Percentiles rank a stretch among this genome's conserved stretches.
phyloP scores from a whole-genome alignment of 2,888 invertebrate genomes.

The Cheilosia vernalis region DNA sequence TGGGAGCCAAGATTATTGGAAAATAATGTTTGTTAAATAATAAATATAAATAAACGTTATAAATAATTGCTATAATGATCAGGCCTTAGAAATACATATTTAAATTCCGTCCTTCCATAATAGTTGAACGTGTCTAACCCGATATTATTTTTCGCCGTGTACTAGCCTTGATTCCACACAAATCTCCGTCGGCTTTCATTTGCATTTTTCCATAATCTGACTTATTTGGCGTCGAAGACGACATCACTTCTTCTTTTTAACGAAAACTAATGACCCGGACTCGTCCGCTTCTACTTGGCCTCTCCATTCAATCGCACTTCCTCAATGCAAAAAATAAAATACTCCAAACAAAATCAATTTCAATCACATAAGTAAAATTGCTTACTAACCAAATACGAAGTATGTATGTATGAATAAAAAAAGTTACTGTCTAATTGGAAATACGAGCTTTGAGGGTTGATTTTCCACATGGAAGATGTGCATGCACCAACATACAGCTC shows the following conservation, averaged over 20 bases:
- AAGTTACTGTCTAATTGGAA: constrained; percentile 31
- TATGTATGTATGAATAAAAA: neutral
- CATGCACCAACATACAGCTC: constrained; percentile 46
- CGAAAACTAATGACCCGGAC: neutral
- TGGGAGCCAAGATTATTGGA: too few species aligned
- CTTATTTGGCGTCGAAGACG: neutral
- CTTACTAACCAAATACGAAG: constrained; percentile 38
- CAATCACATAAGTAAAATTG: constrained; percentile 30
- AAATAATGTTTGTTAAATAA: too few species aligned
- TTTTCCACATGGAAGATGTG: constrained; percentile 10
- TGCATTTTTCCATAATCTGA: too few species aligned
- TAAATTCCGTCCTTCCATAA: too few species aligned
- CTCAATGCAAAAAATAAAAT: neutral
- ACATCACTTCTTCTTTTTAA: neutral
- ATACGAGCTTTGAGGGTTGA: constrained; percentile 22
- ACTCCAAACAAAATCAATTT: neutral
- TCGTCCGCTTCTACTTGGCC: too few species aligned
- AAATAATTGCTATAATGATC: too few species aligned
- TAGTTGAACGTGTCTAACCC: too few species aligned
- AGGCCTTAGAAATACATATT: too few species aligned
- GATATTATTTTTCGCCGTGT: too few species aligned
- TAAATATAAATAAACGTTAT: too few species aligned
- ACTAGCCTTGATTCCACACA: too few species aligned
- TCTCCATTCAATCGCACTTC: neutral
- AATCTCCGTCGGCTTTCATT: too few species aligned